phyloP scores from a whole-genome alignment of 2,113 vertebrate genomes.

The Micromys minutus region DNA sequence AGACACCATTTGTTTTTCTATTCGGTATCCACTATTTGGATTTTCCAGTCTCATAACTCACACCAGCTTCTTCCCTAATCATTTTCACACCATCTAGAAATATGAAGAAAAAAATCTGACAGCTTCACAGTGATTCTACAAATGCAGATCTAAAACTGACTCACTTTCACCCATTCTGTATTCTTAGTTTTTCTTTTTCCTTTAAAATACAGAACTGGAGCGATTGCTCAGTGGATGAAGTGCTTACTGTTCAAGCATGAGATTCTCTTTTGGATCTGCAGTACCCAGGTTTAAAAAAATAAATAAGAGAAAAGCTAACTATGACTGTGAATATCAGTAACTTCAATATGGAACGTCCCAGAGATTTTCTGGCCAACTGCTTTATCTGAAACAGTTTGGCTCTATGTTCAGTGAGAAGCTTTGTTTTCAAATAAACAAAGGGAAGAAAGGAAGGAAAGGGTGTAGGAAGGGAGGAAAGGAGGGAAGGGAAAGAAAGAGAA shows the following conservation, averaged over 20 bases:
- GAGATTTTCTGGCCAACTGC: background rate
- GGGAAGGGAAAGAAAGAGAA: no score
- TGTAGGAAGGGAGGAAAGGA: no score
- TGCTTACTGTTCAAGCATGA: background rate
- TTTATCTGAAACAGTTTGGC: background rate
- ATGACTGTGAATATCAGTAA: background rate
- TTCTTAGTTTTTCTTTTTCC: constrained; percentile 23
- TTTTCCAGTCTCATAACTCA: background rate
- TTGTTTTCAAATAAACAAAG: background rate
- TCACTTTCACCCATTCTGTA: background rate
- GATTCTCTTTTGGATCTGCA: background rate
- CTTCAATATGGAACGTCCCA: background rate
- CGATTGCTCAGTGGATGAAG: background rate
- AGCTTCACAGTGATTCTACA: background rate
- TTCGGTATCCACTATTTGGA: background rate
- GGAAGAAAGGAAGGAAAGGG: no score
- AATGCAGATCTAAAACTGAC: background rate
- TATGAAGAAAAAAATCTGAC: background rate
- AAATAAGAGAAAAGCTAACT: no score
- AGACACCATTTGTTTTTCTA: background rate
- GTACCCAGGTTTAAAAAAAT: background rate
- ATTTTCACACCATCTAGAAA: background rate
- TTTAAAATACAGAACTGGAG: background rate
- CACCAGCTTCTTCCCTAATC: background rate
- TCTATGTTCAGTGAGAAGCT: background rate